Evolutionary conservation across 2,797 vertebrate genomes (phyloP).

Genomic region (Lepidocolaptes lacrymiger): DNA sequence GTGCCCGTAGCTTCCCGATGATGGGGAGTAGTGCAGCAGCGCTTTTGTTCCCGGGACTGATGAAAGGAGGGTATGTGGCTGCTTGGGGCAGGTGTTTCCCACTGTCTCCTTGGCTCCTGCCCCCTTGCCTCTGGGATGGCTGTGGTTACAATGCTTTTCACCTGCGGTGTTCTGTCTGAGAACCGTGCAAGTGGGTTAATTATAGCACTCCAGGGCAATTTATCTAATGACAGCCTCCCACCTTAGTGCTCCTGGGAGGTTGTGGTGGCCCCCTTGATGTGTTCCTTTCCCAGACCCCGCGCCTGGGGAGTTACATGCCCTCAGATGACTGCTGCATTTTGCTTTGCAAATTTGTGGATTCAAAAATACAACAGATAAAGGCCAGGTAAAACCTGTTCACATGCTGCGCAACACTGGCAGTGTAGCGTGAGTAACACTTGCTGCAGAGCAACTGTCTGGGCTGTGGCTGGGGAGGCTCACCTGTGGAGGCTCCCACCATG

Average conservation of each 20-base stretch:
- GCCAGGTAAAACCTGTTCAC: neutral
- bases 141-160: neutral
- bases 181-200: neutral
- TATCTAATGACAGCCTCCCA: neutral
- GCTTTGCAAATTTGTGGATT: neutral
- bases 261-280: neutral
- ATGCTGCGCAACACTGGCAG: neutral
- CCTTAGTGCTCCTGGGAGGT: neutral
- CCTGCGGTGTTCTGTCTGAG: neutral
- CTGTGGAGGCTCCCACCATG: neutral
- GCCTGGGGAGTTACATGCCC: neutral
- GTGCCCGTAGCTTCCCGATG: neutral
- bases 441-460: neutral
- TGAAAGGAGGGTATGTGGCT: neutral
- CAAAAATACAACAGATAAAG: neutral
- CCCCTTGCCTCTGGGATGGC: neutral
- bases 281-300: neutral
- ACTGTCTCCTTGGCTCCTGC: neutral
- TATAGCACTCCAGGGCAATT: neutral
- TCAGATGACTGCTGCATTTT: neutral
- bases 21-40: neutral
- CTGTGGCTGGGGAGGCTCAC: neutral
- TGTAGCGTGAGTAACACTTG: neutral
- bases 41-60: neutral
- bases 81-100: neutral